Conservation (phyloP, 2,797 vertebrate genomes). For the Tenualosa thibaudeaui region DNA sequence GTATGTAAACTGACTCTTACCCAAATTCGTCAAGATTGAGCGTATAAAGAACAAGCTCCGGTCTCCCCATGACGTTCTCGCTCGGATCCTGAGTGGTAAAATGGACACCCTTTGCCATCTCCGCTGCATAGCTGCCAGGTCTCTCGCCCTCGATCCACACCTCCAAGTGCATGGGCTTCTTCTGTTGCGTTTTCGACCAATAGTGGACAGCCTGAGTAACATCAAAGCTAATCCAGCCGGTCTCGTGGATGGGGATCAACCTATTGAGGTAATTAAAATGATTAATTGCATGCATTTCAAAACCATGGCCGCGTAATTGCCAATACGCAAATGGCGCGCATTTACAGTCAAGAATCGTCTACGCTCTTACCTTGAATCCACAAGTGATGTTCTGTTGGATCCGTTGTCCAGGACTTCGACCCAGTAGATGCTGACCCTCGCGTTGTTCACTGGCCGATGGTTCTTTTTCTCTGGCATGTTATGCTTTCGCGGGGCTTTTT, state of each 20-base stretch:
- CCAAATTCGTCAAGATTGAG: constrained; percentile 87
- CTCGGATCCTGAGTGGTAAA: constrained; percentile 84
- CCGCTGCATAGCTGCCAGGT: constrained; percentile 81
- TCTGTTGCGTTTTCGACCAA: constrained; percentile 81
- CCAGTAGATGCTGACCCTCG: constrained; percentile 91
- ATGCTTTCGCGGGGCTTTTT: constrained; percentile 77
- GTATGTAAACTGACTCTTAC: constrained; percentile 64
- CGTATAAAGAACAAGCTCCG: constrained; percentile 91
- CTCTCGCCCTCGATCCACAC: constrained; percentile 92
- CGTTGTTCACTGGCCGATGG: constrained; percentile 79
- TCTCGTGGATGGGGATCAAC: constrained; percentile 85
- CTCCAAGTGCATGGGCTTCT: constrained; percentile 86
- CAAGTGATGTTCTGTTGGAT: constrained; percentile 85
- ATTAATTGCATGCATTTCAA: constrained; percentile 37
- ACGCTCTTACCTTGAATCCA: constrained; percentile 87
- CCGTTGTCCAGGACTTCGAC: constrained; percentile 79
- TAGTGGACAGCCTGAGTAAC: constrained; percentile 93
- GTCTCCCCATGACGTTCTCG: constrained; percentile 81
- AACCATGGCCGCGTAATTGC: constrained; percentile 9
- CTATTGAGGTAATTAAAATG: constrained; percentile 60
- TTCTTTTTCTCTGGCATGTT: constrained; percentile 69
- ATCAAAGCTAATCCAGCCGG: constrained; percentile 93
- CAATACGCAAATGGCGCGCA: constrained; percentile 13
- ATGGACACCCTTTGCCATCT: constrained; percentile 83
- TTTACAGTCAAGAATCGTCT: constrained; percentile 29